Conservation (phyloP, 1,140 invertebrate genomes). For the Drosophila rhopaloa region DNA sequence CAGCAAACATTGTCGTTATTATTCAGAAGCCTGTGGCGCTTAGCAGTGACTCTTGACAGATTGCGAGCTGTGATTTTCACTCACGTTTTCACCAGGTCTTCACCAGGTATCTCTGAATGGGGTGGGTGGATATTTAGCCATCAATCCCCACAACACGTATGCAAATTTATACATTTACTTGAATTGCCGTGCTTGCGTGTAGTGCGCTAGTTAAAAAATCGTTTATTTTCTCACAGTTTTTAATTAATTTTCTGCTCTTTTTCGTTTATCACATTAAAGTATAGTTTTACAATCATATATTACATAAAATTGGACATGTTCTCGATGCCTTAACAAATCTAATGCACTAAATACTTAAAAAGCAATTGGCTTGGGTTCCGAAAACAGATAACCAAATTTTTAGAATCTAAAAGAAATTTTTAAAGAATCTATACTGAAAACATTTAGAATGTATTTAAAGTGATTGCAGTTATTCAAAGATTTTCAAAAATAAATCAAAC, state of each 20-base stretch:
- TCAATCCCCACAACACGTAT: slow-evolving; percentile 31
- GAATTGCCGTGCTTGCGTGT: not conserved
- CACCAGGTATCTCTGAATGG: not conserved
- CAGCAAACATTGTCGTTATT: slow-evolving; percentile 83
- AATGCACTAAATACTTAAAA: slow-evolving; percentile 57
- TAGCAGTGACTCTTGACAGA: slow-evolving; percentile 64
- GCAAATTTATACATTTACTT: not conserved
- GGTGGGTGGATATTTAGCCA: slow-evolving; percentile 22
- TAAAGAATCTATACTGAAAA: too few species aligned
- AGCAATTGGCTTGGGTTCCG: slow-evolving; percentile 13
- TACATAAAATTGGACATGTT: slow-evolving; percentile 59
- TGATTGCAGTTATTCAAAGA: not conserved
- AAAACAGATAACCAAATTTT: not conserved
- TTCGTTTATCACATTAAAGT: slow-evolving; percentile 79
- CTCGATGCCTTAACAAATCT: slow-evolving; percentile 48
- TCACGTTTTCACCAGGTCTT: not conserved
- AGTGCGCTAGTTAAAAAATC: slow-evolving; percentile 68
- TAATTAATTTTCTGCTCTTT: slow-evolving; percentile 44
- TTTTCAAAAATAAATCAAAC: not conserved
- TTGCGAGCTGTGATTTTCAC: slow-evolving; percentile 38
- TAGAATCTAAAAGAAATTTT: too few species aligned
- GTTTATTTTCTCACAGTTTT: slow-evolving; percentile 70
- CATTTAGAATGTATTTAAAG: not conserved
- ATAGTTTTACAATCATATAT: slow-evolving; percentile 68
- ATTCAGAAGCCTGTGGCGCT: slow-evolving; percentile 64